Evolutionary conservation across 2,888 invertebrate genomes (phyloP).

Genomic region (Spicauda simplicius): DNA sequence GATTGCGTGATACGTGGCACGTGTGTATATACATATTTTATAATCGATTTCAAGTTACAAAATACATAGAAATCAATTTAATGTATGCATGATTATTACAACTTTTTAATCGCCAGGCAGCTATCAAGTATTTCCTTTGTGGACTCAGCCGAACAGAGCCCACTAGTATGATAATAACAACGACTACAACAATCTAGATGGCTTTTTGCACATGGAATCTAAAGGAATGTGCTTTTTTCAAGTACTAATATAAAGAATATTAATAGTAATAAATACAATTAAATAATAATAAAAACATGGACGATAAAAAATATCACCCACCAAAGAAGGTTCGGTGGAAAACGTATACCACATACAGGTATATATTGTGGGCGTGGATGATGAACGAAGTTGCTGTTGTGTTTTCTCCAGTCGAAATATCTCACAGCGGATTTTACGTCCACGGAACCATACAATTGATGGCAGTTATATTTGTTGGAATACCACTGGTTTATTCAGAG

Average conservation of each 20-base stretch:
- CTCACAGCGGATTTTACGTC: constrained; percentile 64
- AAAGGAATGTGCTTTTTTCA: neutral
- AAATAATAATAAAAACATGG: constrained; percentile 40
- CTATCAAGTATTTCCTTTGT: too few species aligned
- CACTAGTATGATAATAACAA: too few species aligned
- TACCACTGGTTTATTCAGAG: constrained; percentile 74
- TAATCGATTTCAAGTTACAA: too few species aligned
- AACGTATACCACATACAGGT: constrained; percentile 61
- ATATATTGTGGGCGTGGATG: constrained; percentile 71
- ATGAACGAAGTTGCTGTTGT: constrained; percentile 65
- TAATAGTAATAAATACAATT: neutral
- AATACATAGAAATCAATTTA: too few species aligned
- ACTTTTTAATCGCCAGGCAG: too few species aligned
- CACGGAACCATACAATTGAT: constrained; percentile 54
- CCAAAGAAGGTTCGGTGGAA: constrained; percentile 60
- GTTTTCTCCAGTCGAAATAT: constrained; percentile 58
- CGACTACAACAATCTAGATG: constrained; percentile 42
- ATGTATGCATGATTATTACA: too few species aligned
- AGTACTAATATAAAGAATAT: neutral
- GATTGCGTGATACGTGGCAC: too few species aligned
- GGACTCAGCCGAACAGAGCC: too few species aligned
- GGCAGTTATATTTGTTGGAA: constrained; percentile 63
- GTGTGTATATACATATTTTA: too few species aligned
- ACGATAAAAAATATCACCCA: constrained; percentile 50
- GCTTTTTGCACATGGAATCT: constrained; percentile 23